Conservation (phyloP, 2,113 vertebrate species). For the Vidua macroura region DNA sequence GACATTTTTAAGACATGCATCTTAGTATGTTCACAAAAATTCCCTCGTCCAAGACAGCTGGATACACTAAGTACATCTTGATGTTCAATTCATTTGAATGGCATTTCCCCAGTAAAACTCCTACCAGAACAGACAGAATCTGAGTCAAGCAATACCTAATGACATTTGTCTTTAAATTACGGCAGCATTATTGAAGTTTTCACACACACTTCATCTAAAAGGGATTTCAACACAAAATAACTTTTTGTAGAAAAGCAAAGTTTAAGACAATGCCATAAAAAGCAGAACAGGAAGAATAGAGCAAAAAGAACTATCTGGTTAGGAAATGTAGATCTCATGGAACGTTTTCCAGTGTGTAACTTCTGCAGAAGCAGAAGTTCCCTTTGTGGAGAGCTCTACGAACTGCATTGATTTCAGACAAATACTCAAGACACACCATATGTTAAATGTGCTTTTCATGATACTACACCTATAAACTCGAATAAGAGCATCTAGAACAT, state of each 20-base stretch:
- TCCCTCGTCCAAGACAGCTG: background rate
- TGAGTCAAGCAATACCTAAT: background rate
- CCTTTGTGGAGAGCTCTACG: background rate
- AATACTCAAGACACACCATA: background rate
- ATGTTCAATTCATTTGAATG: background rate
- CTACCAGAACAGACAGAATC: background rate
- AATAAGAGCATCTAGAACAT: background rate
- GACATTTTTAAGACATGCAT: background rate
- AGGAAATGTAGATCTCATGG: background rate
- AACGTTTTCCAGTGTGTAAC: background rate
- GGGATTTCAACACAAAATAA: background rate
- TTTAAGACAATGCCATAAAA: background rate
- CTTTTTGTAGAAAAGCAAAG: background rate
- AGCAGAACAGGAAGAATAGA: background rate
- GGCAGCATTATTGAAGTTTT: background rate
- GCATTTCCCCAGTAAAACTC: background rate
- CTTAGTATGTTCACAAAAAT: background rate
- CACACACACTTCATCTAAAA: background rate
- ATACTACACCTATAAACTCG: background rate
- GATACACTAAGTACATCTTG: background rate
- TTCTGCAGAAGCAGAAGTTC: background rate
- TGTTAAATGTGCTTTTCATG: background rate
- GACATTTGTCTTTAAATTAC: background rate
- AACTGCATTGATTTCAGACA: slow-evolving; percentile 6
- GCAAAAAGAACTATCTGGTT: background rate